These are phyloP conservation scores for Ophiodon elongatus DNA, from an alignment of 2,113 vertebrate species.

Conservation along the genomic window DNA sequence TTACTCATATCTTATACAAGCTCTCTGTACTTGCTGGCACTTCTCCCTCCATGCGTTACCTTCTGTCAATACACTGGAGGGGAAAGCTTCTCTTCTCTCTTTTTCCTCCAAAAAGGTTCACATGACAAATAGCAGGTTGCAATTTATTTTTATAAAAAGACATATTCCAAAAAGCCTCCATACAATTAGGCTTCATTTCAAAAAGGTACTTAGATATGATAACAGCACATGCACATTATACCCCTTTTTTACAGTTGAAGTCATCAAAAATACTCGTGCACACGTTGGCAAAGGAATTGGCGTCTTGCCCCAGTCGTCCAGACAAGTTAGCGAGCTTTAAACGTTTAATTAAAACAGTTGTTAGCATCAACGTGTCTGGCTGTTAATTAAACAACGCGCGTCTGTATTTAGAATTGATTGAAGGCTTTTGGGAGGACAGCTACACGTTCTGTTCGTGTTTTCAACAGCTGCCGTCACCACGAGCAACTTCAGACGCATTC, in stretches of 20 bases:
- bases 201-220: neutral
- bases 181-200: neutral
- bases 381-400: neutral
- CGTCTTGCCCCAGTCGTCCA: no score
- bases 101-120: neutral
- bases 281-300: no score
- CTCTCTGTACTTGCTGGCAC: slow-evolving; percentile 16
- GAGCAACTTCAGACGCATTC: no score
- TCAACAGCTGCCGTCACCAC: no score
- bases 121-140: neutral
- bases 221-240: neutral
- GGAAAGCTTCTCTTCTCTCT: neutral
- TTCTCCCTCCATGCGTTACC: slow-evolving; percentile 40
- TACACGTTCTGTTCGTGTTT: no score
- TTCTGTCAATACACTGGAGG: slow-evolving; percentile 7
- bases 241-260: neutral
- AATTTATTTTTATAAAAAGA: neutral
- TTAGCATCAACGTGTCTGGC: no score
- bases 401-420: neutral
- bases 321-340: neutral
- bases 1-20: slow-evolving; percentile 21
- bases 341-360: neutral
- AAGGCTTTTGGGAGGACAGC: no score
- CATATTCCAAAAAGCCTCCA: neutral
- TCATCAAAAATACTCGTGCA: no score